Conservation (phyloP, 1,140 invertebrate genomes). For the Apis florea region DNA sequence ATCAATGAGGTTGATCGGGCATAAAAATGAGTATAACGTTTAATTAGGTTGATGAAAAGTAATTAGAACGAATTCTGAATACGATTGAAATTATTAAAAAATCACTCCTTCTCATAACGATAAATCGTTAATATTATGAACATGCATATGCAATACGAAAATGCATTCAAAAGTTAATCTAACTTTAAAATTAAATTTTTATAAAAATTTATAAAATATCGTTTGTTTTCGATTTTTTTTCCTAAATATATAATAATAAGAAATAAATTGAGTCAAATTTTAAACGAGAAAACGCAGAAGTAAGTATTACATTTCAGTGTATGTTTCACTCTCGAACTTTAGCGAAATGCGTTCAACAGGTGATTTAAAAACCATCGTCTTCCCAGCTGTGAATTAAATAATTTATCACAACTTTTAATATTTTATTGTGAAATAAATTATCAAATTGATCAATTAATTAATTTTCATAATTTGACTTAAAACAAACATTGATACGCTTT, state of each 20-base stretch:
- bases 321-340: neutral
- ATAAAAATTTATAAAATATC: neutral
- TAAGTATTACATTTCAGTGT: too few species aligned
- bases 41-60: neutral
- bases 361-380: slow-evolving; percentile 30
- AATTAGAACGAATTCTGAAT: slow-evolving; percentile 1
- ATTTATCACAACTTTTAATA: slow-evolving; percentile 22
- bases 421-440: neutral
- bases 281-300: neutral
- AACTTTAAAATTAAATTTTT: neutral
- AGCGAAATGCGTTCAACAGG: slow-evolving; percentile 25
- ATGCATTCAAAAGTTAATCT: neutral
- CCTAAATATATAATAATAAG: too few species aligned
- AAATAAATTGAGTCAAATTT: neutral
- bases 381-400: neutral
- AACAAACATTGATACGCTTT: neutral
- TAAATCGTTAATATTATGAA: neutral
- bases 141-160: neutral
- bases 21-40: neutral
- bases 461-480: neutral
- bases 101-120: neutral
- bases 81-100: neutral
- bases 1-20: neutral
- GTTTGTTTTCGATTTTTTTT: neutral
- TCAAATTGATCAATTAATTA: neutral